A percentile compares a stretch with the other conserved stretches of the same genome.
Conservation (phyloP, 2,113 vertebrate genomes). For the Coptodon rendalli region DNA sequence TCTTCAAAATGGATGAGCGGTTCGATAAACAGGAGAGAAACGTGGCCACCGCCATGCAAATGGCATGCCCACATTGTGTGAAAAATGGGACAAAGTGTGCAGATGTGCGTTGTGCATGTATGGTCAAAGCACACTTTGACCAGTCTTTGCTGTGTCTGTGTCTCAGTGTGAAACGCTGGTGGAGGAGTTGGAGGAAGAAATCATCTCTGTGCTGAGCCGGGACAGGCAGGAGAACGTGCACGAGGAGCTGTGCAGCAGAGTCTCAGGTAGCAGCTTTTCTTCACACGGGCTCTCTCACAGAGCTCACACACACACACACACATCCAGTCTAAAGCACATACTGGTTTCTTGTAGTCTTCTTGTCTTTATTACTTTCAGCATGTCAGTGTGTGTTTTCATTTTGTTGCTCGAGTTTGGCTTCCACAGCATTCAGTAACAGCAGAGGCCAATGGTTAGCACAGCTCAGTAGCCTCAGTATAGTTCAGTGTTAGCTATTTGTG, state of each 20-base stretch:
- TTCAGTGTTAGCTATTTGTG: neutral
- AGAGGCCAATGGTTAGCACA: neutral
- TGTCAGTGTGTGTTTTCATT: neutral
- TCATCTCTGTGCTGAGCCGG: constrained; percentile 77
- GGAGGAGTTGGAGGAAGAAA: constrained; percentile 86
- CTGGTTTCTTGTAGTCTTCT: neutral
- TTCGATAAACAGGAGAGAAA: neutral
- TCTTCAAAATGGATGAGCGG: constrained; percentile 15
- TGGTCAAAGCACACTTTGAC: neutral
- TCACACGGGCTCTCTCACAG: neutral
- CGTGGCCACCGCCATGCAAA: neutral
- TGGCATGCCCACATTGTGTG: neutral
- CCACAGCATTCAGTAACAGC: neutral
- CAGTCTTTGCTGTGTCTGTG: constrained; percentile 9
- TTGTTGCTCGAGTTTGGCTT: neutral
- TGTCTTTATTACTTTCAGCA: neutral
- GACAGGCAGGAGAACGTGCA: constrained; percentile 64
- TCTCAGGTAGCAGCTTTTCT: constrained; percentile 78
- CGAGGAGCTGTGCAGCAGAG: constrained; percentile 79
- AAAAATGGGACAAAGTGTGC: neutral
- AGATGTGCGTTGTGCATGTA: neutral
- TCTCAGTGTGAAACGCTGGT: constrained; percentile 79
- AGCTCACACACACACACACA: fast-evolving
- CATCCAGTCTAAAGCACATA: neutral
- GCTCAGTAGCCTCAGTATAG: neutral